Base-by-base conservation (phyloP, 2,797 vertebrate genomes). In the Cryptoblepharus egeriae region DNA sequence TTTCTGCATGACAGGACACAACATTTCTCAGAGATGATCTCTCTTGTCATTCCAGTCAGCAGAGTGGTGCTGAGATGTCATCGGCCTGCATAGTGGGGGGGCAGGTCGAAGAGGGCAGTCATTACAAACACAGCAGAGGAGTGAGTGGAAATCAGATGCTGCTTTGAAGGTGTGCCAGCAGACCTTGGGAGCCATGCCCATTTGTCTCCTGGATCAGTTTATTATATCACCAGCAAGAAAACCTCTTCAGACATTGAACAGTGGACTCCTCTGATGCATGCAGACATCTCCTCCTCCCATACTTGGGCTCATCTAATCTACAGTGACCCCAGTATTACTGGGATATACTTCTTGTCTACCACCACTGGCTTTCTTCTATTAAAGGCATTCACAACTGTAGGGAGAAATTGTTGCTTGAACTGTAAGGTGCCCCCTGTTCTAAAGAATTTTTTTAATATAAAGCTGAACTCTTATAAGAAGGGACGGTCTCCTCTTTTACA, bases 101-200 rank as follows among this genome's bases (percentile, higher is more conserved):
- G 22, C 2, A 12, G 39, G 26, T 24, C 42, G 30, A 10, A 5
- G 42, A 18, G 30, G n/a, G 12, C 30, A 39, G 32, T 68, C 12
- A 58, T 79, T 68, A 60, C n/a, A 79, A 82, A 78, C 76, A 65
- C 91, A 93, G 78, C 60, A 77, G 86, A 88, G 86, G 83, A 76
- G 84, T 87, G 79, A 92, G 90, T 88, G 86, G 87, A 93, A 92
- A 90, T 90, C 0, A 0, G 39, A 84, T 87, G 85, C 83, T 16
- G 81, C 91, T 86, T 85, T 73, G 76, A 82, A 91, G 86, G 81
- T 88, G 84, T 89, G 1, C 71, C 88, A 90, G 87, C 85, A 87
- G 75, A 63, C 72, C 82, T 71, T 90, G 85, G 82, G 84, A 81
- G 86, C 89, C 69, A 49, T 86, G 87, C 76, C 88, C 85, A 80